Percentiles rank a stretch among this genome's conserved stretches.
phyloP scores from a whole-genome alignment of 2,797 vertebrate species.

The Epinephelus malabaricus region DNA sequence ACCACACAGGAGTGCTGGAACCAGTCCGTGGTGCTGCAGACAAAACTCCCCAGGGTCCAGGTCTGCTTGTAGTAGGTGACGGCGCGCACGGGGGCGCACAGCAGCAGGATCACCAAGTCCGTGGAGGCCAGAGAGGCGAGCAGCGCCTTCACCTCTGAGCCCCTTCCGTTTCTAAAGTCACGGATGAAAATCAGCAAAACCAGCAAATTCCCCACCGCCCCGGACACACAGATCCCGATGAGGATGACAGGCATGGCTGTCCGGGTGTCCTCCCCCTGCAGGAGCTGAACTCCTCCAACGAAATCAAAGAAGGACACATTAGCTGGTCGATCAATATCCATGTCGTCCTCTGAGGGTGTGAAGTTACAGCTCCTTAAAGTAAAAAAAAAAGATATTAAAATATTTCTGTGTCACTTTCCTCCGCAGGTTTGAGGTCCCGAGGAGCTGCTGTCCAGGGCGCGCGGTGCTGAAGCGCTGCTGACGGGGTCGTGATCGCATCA shows the following conservation, averaged over 20 bases:
- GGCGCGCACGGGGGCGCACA: conserved; percentile 84
- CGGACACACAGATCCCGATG: conserved; percentile 81
- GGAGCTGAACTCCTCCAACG: conserved; percentile 81
- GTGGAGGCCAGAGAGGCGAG: conserved; percentile 82
- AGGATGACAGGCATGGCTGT: conserved; percentile 81
- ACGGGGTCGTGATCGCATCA: conserved; percentile 47
- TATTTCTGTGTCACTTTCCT: not conserved
- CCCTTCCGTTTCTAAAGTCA: conserved; percentile 76
- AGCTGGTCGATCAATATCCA: conserved; percentile 72
- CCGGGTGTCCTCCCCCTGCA: conserved; percentile 74
- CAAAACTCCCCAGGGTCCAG: conserved; percentile 84
- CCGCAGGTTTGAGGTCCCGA: conserved; percentile 5
- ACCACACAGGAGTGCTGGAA: conserved; percentile 86
- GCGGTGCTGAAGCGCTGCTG: conserved; percentile 63
- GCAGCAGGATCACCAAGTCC: conserved; percentile 83
- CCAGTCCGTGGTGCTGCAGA: conserved; percentile 88
- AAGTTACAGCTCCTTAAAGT: conserved; percentile 14
- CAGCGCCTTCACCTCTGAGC: conserved; percentile 81
- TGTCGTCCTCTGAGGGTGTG: conserved; percentile 23
- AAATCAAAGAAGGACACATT: conserved; percentile 82
- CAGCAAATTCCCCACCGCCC: conserved; percentile 84
- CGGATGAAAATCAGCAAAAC: conserved; percentile 80
- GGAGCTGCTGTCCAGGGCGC: conserved; percentile 67
- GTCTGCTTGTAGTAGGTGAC: conserved; percentile 84
- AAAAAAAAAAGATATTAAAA: not conserved